Conservation (phyloP, 2,113 vertebrate genomes). For the Mesoclemmys tuberculata region DNA sequence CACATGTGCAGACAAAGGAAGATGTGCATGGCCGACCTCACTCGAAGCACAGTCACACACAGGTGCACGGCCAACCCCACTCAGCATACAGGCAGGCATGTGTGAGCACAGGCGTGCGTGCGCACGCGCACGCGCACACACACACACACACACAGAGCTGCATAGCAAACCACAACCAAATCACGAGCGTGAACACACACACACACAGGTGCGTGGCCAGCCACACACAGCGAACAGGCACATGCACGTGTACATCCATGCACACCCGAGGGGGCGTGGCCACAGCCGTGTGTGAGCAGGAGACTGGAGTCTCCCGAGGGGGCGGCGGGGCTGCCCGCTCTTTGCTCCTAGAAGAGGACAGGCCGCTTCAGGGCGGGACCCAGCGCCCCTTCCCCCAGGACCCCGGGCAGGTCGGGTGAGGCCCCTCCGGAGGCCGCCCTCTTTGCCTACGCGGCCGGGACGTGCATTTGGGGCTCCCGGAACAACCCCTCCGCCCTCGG, state of each 20-base stretch:
- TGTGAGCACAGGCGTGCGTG: too few species aligned
- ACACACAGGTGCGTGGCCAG: neutral
- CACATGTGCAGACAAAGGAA: too few species aligned
- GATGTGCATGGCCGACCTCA: too few species aligned
- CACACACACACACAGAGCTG: too few species aligned
- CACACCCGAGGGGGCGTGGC: neutral
- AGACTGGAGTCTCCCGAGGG: neutral
- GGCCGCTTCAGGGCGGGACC: neutral
- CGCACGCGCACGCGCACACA: too few species aligned
- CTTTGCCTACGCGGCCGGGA: neutral
- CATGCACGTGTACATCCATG: neutral
- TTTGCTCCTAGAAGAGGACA: neutral
- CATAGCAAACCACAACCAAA: too few species aligned
- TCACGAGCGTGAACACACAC: too few species aligned
- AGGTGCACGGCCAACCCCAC: too few species aligned
- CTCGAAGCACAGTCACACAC: too few species aligned
- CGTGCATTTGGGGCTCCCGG: neutral
- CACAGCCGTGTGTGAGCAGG: neutral
- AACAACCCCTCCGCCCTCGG: neutral
- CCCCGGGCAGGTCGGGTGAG: too few species aligned
- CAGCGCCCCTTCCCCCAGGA: neutral
- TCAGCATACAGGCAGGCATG: too few species aligned
- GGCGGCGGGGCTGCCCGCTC: neutral
- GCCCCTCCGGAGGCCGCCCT: too few species aligned
- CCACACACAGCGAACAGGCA: neutral